phyloP scores from a whole-genome alignment of 1,140 invertebrate species.

The Hormaphis cornu region DNA sequence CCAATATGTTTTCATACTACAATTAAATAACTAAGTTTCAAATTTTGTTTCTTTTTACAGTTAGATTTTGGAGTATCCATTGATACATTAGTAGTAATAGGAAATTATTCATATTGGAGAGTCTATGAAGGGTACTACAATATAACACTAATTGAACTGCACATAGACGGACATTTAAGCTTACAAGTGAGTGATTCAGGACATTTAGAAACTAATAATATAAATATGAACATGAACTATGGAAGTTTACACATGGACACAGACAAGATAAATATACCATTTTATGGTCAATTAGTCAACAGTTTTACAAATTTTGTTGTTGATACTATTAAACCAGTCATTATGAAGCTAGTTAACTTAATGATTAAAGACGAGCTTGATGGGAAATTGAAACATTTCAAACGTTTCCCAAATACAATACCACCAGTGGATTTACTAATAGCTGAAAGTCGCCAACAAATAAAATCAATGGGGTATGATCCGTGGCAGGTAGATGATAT shows the following conservation, averaged over 20 bases:
- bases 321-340: constrained; percentile 55
- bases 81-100: constrained; percentile 57
- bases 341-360: constrained; percentile 64
- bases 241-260: constrained; percentile 13
- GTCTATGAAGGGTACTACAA: constrained; percentile 66
- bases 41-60: constrained; percentile 42
- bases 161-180: constrained; percentile 53
- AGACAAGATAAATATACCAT: constrained; percentile 16
- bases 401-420: constrained; percentile 74
- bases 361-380: constrained; percentile 45
- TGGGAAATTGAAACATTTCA: constrained; percentile 45
- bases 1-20: too few relatives aligned
- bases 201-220: constrained; percentile 44
- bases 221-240: constrained; percentile 32
- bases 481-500: constrained; percentile 62
- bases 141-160: constrained; percentile 58
- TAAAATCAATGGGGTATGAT: constrained; percentile 59
- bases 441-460: constrained; percentile 58
- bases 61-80: constrained; percentile 57
- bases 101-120: constrained; percentile 61
- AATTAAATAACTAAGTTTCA: neutral
- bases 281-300: constrained; percentile 16
- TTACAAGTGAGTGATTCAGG: constrained; percentile 51
- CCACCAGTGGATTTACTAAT: constrained; percentile 72
- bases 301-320: constrained; percentile 37